Conservation (phyloP, 2,797 vertebrate genomes). For the Eremophila alpestris region DNA sequence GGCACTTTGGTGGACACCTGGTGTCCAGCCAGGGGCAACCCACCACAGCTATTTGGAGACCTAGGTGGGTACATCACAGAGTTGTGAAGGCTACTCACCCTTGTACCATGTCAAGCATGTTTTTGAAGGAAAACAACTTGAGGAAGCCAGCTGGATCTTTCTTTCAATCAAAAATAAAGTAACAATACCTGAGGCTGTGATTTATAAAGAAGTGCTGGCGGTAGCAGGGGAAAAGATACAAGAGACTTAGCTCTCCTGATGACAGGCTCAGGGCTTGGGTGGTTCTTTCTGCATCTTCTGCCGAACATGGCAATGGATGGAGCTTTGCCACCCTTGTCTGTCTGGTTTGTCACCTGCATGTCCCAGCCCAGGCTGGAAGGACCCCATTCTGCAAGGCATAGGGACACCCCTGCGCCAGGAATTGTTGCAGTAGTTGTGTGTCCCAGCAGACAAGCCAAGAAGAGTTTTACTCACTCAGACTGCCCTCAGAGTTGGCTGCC, state of each 20-base stretch:
- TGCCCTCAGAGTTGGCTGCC: background rate
- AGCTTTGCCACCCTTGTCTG: background rate
- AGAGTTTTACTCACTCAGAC: background rate
- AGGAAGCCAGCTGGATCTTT: background rate
- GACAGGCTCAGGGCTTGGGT: background rate
- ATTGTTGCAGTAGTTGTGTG: background rate
- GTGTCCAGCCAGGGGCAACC: background rate
- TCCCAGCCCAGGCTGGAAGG: background rate
- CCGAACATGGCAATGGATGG: background rate
- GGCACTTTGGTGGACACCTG: background rate
- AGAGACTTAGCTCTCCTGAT: background rate
- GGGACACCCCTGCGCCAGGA: background rate
- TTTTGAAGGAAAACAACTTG: background rate
- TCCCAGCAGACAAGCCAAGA: background rate
- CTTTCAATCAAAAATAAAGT: background rate
- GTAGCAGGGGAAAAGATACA: background rate
- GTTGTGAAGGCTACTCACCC: background rate
- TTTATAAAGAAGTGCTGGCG: background rate
- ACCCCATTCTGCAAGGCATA: rapidly evolving
- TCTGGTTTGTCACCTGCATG: background rate
- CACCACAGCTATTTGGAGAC: background rate
- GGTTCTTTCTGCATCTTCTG: background rate
- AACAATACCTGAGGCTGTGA: background rate
- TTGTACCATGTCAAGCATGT: background rate
- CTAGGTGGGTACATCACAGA: background rate